These are phyloP conservation scores for Hyposoter didymator DNA, from an alignment of 2,888 invertebrate genomes.

Conservation along the genomic window DNA sequence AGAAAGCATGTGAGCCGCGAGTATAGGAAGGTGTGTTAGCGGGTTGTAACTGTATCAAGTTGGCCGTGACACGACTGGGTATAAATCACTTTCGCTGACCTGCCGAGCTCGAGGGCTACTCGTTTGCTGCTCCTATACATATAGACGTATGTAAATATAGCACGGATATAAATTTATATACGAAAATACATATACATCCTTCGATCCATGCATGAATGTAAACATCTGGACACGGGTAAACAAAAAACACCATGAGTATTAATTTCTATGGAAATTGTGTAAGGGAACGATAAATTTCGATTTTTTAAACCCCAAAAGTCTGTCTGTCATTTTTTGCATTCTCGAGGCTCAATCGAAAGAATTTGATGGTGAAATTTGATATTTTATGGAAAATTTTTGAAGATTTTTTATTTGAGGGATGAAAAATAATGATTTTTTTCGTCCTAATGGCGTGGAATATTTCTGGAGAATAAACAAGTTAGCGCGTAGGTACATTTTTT, in stretches of 20 bases:
- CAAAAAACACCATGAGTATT: background rate
- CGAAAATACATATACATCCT: constrained; percentile 4
- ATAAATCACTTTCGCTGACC: constrained; percentile 80
- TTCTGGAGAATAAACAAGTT: background rate
- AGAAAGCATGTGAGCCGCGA: constrained; percentile 59
- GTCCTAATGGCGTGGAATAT: background rate
- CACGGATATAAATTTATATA: constrained; percentile 15
- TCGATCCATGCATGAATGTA: background rate
- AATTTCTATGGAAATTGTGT: background rate
- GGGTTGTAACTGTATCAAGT: constrained; percentile 83
- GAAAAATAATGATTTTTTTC: no score
- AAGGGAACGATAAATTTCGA: background rate
- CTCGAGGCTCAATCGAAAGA: no score
- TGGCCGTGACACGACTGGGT: constrained; percentile 81
- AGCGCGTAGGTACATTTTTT: background rate
- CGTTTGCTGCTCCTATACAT: constrained; percentile 42
- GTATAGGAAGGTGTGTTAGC: constrained; percentile 79
- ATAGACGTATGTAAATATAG: constrained; percentile 1
- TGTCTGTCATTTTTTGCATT: background rate
- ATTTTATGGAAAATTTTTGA: no score
- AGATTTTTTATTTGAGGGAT: no score
- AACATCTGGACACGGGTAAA: background rate
- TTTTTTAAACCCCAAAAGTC: background rate
- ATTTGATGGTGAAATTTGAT: no score
- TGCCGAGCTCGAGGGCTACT: constrained; percentile 57